Evolutionary conservation across 2,888 invertebrate species (phyloP).

Genomic region (Drosophila kokeensis): DNA sequence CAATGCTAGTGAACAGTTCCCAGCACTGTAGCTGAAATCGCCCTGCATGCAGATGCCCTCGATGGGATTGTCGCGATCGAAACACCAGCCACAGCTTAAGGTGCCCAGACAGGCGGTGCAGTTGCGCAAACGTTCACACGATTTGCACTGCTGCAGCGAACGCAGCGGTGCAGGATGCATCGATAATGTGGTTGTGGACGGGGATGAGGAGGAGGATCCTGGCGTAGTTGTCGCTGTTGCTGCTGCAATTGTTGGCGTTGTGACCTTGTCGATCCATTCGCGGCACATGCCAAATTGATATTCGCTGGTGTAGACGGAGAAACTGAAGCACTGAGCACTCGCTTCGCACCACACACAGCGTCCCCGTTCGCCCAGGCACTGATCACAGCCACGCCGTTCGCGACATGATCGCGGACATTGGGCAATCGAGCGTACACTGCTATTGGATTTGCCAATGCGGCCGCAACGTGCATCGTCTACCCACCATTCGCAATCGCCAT

Average conservation of each 20-base stretch:
- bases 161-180: conserved; percentile 67
- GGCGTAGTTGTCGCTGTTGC: conserved; percentile 60
- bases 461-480: conserved; percentile 94
- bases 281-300: conserved; percentile 97
- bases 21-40: conserved; percentile 92
- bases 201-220: conserved; percentile 14
- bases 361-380: conserved; percentile 93
- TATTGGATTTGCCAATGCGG: conserved; percentile 90
- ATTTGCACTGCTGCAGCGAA: conserved; percentile 90
- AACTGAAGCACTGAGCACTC: conserved; percentile 95
- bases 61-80: conserved; percentile 94
- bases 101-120: conserved; percentile 93
- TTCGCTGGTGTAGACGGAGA: conserved; percentile 97
- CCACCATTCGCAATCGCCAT: conserved; percentile 95
- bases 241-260: conserved; percentile 63
- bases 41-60: conserved; percentile 94
- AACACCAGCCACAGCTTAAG: conserved; percentile 97
- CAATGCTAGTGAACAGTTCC: conserved; percentile 89
- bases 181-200: conserved; percentile 28
- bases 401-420: conserved; percentile 94
- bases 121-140: conserved; percentile 90
- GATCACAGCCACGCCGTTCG: conserved; percentile 90
- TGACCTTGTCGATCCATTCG: conserved; percentile 95
- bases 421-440: conserved; percentile 88
- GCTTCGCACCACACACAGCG: conserved; percentile 98